Evolutionary conservation across 2,888 invertebrate species (phyloP).

Genomic region (Xanthorhoe spadicearia): DNA sequence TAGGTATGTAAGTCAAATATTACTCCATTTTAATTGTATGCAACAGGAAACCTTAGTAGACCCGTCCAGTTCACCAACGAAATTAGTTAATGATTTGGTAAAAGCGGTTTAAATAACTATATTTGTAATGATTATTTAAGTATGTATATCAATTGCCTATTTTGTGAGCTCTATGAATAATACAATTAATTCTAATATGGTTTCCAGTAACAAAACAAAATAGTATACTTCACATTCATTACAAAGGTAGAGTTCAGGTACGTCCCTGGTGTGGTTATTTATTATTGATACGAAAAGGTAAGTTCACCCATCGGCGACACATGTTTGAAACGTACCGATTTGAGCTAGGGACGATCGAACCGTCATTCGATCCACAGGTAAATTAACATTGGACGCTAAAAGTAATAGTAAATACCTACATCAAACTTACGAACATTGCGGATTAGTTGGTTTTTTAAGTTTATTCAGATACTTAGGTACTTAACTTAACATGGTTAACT

Average conservation of each 20-base stretch:
- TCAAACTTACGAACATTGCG: neutral
- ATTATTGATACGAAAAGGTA: slow-evolving; percentile 29
- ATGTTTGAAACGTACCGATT: slow-evolving; percentile 20
- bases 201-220: too few species aligned
- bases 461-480: too few species aligned
- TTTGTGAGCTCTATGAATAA: too few species aligned
- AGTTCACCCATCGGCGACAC: slow-evolving; percentile 16
- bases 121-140: neutral
- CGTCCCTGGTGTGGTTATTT: slow-evolving; percentile 13
- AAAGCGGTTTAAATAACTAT: neutral
- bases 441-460: too few species aligned
- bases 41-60: too few species aligned
- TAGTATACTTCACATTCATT: neutral
- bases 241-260: neutral
- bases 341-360: slow-evolving; percentile 10
- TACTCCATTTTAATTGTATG: neutral
- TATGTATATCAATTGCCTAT: neutral
- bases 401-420: neutral
- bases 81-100: too few species aligned
- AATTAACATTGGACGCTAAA: slow-evolving; percentile 21
- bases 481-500: too few species aligned
- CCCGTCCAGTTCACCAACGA: too few species aligned
- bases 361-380: slow-evolving; percentile 16
- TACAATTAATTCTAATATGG: too few species aligned
- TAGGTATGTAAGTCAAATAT: too few species aligned